A percentile compares a stretch with the other conserved stretches of the same genome.
These are phyloP conservation scores for Heliconius congener DNA, from an alignment of 1,140 invertebrate species.

Conservation along the genomic window DNA sequence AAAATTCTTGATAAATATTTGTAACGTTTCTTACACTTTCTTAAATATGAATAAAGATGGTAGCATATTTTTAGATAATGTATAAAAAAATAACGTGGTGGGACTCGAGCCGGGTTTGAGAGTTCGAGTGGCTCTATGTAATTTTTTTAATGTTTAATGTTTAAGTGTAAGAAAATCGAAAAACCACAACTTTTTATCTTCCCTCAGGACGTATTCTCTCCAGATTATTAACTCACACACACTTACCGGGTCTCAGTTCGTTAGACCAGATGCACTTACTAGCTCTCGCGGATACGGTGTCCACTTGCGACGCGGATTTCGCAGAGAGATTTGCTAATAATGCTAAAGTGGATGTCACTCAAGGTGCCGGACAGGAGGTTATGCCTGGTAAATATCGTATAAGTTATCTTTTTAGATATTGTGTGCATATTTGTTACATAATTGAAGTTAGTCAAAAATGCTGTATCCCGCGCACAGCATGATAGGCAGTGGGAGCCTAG, in stretches of 20 bases:
- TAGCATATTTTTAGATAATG: too few species aligned
- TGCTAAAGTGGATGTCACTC: conserved; percentile 84
- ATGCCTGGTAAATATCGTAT: conserved; percentile 67
- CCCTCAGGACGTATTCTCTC: conserved; percentile 88
- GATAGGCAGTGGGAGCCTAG: too few species aligned
- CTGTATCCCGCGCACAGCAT: too few species aligned
- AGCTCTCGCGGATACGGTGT: conserved; percentile 98
- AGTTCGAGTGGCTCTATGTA: too few species aligned
- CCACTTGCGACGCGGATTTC: conserved; percentile 94
- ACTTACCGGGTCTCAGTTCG: conserved; percentile 97
- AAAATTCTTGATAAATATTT: too few species aligned
- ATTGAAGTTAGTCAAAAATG: too few species aligned
- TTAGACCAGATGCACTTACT: conserved; percentile 99
- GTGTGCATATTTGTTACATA: background rate
- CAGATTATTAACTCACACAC: conserved; percentile 95
- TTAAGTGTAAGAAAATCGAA: too few species aligned
- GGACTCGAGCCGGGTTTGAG: too few species aligned
- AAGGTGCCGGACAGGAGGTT: conserved; percentile 81
- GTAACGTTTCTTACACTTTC: too few species aligned
- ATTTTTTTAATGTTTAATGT: too few species aligned
- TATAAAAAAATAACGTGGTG: too few species aligned
- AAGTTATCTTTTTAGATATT: background rate
- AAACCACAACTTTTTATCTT: background rate
- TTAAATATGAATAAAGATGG: too few species aligned
- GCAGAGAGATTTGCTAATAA: conserved; percentile 91